These are phyloP conservation scores for Chrysaora quinquecirrha DNA, from an alignment of 30 jellyfish, hydroid and myxozoan genomes.

Conservation along the genomic window DNA sequence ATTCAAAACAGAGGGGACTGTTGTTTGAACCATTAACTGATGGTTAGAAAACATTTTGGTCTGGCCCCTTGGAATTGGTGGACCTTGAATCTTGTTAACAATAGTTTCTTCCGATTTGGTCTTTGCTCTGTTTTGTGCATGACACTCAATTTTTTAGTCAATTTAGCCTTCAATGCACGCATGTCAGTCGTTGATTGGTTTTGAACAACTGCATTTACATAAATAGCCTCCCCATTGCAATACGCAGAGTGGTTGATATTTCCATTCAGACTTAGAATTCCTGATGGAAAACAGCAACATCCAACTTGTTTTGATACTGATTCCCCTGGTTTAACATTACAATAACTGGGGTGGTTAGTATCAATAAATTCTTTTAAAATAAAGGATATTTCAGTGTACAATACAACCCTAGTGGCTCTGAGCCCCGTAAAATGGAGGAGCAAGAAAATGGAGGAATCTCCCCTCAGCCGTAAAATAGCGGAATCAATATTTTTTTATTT, in stretches of 20 bases:
- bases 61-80: background rate
- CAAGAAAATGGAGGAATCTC: too few relatives aligned
- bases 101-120: background rate
- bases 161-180: constrained; percentile 38
- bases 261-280: background rate
- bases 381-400: too few relatives aligned
- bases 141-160: background rate
- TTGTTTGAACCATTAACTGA: background rate
- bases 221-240: background rate
- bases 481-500: too few relatives aligned
- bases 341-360: background rate
- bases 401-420: too few relatives aligned
- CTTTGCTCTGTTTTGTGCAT: too few relatives aligned
- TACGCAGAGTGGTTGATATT: constrained; percentile 5
- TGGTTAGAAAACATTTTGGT: background rate
- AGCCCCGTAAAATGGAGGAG: too few relatives aligned
- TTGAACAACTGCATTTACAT: constrained; percentile 14
- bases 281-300: background rate
- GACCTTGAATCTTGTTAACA: background rate
- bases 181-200: constrained; percentile 26
- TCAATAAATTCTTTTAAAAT: background rate
- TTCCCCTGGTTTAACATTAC: background rate
- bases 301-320: background rate
- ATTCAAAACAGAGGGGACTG: background rate
- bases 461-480: too few relatives aligned